Base-by-base conservation (phyloP, 1,140 invertebrate genomes). In the Drosophila auraria region DNA sequence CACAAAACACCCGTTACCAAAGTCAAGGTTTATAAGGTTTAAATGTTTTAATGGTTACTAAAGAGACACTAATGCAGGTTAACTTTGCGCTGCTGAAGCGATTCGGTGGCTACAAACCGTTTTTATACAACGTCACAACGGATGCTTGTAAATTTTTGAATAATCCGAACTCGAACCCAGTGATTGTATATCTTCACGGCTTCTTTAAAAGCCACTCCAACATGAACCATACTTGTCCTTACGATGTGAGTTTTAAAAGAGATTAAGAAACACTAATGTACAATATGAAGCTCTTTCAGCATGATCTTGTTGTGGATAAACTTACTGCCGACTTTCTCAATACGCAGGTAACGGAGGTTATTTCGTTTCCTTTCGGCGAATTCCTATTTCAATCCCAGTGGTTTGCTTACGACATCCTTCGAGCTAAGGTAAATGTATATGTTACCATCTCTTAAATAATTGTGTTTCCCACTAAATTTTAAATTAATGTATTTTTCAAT, bases 81-180 rank as follows among this genome's bases (percentile, higher is more conserved):
- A 54, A 54, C 12, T 36, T 54, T 36, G 51, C 51, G 11, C 11
- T 54, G 27, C n/a, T 54, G 3, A 54, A 36, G 33, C 27, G 51
- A 20, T 54, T 54, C 11, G 51, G 51, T 33, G 51, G 51, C 6
- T 54, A 36, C 11, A 36, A 36, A 12, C 51, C 51, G 3, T 54
- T 36, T 54, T 6, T 54, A 3, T 54, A 54, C 51, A 54, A 54
- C 6, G n/a, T 54, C 11, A 36, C 27, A 4, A 27, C 36, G 3
- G 51, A 54, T 54, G 51, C 51, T 20, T 54, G 51, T 36, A 20
- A 54, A 5, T 54, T 54, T n/a, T 8, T 54, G 17, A 54, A 6
- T 14, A 36, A 20, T 5, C 51, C 25, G 4, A 20, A 0, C 8
- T 36, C 51, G 14, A 54, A 36, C 12, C 1, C 51, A 36, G 51